Evolutionary conservation across 2,113 vertebrate genomes (phyloP).

Genomic region (Pachycephala philippinensis): DNA sequence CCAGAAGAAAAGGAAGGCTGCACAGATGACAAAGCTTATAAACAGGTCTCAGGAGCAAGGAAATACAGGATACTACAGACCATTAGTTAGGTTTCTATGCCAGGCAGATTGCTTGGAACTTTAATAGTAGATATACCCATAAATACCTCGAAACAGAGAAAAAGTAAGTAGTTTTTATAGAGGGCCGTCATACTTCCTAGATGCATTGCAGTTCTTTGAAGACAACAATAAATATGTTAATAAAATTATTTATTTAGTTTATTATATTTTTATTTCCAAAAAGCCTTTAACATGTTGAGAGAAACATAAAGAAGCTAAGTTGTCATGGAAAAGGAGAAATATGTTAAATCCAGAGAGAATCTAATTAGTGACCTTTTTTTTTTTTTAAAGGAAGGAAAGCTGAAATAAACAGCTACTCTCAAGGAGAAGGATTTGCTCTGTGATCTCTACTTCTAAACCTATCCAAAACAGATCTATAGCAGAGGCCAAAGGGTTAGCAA

Average conservation of each 20-base stretch:
- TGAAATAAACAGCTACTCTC: neutral
- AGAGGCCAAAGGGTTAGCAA: neutral
- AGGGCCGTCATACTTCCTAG: neutral
- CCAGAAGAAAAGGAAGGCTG: neutral
- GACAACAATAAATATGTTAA: neutral
- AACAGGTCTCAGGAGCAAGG: neutral
- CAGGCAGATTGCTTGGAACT: neutral
- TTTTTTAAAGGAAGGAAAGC: neutral
- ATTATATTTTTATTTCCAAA: neutral
- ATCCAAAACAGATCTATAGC: neutral
- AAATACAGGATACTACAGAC: neutral
- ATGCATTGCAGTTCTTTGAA: neutral
- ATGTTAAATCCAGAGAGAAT: neutral
- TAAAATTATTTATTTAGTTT: neutral
- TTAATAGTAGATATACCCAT: neutral
- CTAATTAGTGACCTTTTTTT: neutral
- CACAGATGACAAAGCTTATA: neutral
- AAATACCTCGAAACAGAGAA: neutral
- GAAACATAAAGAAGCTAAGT: neutral
- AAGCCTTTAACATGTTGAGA: neutral
- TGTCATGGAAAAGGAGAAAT: neutral
- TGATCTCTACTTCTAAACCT: neutral
- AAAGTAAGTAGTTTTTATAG: neutral
- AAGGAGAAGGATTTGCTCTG: neutral
- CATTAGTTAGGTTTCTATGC: neutral